Evolutionary conservation across 2,797 vertebrate species (phyloP), one percentile per base, ranked within the genome.

Genomic region (Leptodactylus fallax): DNA sequence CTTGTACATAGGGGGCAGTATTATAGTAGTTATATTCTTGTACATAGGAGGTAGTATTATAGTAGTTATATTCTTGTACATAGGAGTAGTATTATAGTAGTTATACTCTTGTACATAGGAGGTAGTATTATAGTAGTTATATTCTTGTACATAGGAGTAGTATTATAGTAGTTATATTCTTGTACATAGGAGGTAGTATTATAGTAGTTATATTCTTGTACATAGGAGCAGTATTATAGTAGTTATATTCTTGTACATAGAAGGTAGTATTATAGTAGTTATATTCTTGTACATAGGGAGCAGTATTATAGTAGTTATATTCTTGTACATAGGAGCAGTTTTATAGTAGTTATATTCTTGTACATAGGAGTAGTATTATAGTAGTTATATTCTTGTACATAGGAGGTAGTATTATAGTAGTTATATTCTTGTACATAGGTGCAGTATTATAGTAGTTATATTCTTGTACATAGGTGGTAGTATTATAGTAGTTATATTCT

Each of bases 251-350:
- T 23, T 63, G 21, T n/a, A 63, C 7, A 63, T 63, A 63, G 19
- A 19, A 63, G 61, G 61, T 10, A 63, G 61, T 63, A 63, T 63
- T 63, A 63, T 63, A 63, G 61, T 63, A 67, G 63, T 67, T 67
- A 67, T 69, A 69, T 27, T 69, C 65, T 36, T 69, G 65, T 69
- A 69, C 23, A 69, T 69, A 69, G 58, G 65, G 65, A 17, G 65
- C 25, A 69, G 65, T 69, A 69, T 69, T 69, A 69, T 69, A 69
- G 65, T 69, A 69, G 65, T 69, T 69, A 14, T 69, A 69, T 69
- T 69, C 23, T 16, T 69, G 65, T 69, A 69, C 23, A 69, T 69
- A 69, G 65, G 65, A 17, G 65, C 65, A 69, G 65, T 69, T 36
- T 69, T 69, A 69, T 69, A 69, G 65, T 69, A 36, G 65, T 69